These are phyloP conservation scores for Ophioderma brevispina DNA, from an alignment of 35 echinoderm and acorn worm species.

Conservation along the genomic window DNA sequence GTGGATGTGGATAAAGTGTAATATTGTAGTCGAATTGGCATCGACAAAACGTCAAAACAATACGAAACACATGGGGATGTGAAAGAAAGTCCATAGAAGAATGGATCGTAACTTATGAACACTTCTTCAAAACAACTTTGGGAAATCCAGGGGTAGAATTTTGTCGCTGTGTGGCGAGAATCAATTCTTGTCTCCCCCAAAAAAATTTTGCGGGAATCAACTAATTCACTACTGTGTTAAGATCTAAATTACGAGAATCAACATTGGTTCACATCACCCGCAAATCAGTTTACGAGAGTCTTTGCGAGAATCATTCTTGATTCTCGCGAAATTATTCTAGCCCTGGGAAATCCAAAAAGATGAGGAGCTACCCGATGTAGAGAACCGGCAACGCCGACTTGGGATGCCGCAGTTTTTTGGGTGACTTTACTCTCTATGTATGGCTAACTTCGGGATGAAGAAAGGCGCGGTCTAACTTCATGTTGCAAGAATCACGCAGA, in stretches of 20 bases:
- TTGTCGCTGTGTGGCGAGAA: too few relatives aligned
- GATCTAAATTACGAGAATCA: too few relatives aligned
- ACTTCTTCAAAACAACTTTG: not conserved
- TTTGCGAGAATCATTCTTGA: too few relatives aligned
- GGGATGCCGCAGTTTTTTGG: not conserved
- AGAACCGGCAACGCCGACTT: not conserved
- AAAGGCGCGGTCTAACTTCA: not conserved
- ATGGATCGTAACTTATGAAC: slow-evolving; percentile 3
- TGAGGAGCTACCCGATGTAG: not conserved
- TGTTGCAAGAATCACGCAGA: slow-evolving; percentile 21
- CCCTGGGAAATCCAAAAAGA: too few relatives aligned
- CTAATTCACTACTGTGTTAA: too few relatives aligned
- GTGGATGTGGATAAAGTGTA: not conserved
- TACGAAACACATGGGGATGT: not conserved
- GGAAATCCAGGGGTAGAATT: too few relatives aligned
- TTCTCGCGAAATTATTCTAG: too few relatives aligned
- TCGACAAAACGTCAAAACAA: slow-evolving; percentile 4
- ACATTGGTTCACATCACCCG: too few relatives aligned
- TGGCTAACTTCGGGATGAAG: not conserved
- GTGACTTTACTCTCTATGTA: too few relatives aligned
- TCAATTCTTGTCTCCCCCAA: too few relatives aligned
- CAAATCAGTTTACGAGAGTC: too few relatives aligned
- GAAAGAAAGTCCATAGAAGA: slow-evolving; percentile 14
- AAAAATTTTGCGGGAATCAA: too few relatives aligned
- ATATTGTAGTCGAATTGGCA: slow-evolving; percentile 32